Conservation (phyloP, 2,888 invertebrate species). For the Baccha elongata region DNA sequence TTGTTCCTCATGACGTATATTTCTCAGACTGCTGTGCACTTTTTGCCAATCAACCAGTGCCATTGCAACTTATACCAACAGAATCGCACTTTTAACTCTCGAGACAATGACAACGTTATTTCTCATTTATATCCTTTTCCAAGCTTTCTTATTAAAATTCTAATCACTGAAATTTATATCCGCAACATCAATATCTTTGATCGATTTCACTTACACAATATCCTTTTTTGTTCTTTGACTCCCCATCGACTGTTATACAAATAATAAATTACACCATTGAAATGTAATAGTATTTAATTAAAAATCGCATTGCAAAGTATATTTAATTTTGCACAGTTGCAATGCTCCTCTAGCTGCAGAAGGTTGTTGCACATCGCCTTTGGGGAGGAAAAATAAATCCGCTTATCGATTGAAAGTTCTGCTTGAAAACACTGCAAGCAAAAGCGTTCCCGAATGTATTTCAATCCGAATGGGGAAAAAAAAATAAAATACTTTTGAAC, state of each 20-base stretch:
- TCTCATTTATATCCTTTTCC: not conserved
- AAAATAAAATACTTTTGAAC: constrained; percentile 28
- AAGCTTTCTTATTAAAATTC: constrained; percentile 49
- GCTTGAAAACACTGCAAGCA: not conserved
- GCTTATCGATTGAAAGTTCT: constrained; percentile 46
- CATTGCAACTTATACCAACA: not conserved
- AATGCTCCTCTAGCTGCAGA: not conserved
- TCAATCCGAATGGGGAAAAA: constrained; percentile 32
- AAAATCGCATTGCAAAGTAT: constrained; percentile 60
- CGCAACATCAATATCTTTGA: constrained; percentile 22
- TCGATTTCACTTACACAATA: constrained; percentile 9
- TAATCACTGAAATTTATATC: constrained; percentile 40
- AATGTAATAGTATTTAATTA: constrained; percentile 69
- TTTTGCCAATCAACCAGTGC: constrained; percentile 13
- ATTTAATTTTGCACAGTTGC: constrained; percentile 24
- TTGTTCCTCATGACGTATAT: constrained; percentile 1
- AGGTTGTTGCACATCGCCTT: constrained; percentile 16
- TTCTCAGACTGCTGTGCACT: not conserved
- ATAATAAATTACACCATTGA: constrained; percentile 56
- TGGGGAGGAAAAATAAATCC: constrained; percentile 52
- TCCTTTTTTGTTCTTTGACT: constrained; percentile 11
- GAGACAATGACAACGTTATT: constrained; percentile 25
- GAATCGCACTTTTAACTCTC: not conserved
- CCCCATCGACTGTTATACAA: constrained; percentile 39
- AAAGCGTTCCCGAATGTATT: not conserved